Percentiles rank a stretch among this genome's conserved stretches.
Evolutionary conservation across 2,113 vertebrate species (phyloP).

Genomic region (Seriola aureovittata): DNA sequence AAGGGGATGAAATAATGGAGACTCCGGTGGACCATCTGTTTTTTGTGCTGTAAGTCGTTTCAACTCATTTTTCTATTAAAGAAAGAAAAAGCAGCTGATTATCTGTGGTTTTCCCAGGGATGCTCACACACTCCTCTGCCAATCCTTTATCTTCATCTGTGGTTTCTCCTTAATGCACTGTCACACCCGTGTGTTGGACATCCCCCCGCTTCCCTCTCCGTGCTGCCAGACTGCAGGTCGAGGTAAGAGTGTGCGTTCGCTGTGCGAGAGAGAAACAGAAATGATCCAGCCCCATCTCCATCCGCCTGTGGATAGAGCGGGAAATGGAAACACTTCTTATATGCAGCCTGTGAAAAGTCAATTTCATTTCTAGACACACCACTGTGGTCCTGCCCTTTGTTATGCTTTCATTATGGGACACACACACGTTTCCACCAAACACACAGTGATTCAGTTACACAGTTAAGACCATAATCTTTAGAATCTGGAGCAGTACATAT

Average conservation of each 20-base stretch:
- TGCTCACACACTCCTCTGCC: background rate
- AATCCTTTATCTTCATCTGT: background rate
- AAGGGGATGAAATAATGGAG: slow-evolving; percentile 23
- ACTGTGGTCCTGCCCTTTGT: slow-evolving; percentile 53
- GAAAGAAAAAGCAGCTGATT: background rate
- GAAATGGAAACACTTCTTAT: slow-evolving; percentile 66
- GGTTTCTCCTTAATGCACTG: background rate
- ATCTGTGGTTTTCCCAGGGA: background rate
- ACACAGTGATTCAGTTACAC: slow-evolving; percentile 33
- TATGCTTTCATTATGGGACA: slow-evolving; percentile 54
- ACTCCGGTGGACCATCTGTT: slow-evolving; percentile 27
- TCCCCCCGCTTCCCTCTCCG: background rate
- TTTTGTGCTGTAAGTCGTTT: background rate
- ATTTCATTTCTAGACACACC: slow-evolving; percentile 57
- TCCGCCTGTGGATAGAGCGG: slow-evolving; percentile 53
- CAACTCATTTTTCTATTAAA: slow-evolving; percentile 9
- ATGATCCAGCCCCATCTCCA: slow-evolving; percentile 51
- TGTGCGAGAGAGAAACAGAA: slow-evolving; percentile 37
- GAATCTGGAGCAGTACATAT: background rate
- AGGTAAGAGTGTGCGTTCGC: slow-evolving; percentile 1
- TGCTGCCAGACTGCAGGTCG: background rate
- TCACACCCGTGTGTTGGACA: background rate
- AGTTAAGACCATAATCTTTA: slow-evolving; percentile 18
- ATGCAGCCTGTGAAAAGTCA: slow-evolving; percentile 68
- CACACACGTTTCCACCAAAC: slow-evolving; percentile 32